Percentiles rank a stretch among this genome's conserved stretches.
phyloP scores from a whole-genome alignment of 1,140 invertebrate genomes.

The Platyscapa corneri region DNA sequence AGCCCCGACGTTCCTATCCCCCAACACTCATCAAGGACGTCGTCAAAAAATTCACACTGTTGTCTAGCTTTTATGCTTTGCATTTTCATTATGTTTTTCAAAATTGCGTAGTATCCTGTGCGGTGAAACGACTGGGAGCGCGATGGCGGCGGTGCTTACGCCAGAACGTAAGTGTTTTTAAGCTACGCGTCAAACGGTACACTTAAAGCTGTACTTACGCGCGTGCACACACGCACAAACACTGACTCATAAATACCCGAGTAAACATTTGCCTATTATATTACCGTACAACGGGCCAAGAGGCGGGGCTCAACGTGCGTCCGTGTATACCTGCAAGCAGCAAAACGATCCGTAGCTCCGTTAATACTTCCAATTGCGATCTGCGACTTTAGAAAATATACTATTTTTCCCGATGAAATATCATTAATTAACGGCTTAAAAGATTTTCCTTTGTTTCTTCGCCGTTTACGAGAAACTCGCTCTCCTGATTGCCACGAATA shows the following conservation, averaged over 20 bases:
- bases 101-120: too few relatives aligned
- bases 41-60: background rate
- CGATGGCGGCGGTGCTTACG: background rate
- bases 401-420: too few relatives aligned
- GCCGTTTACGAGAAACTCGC: background rate
- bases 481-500: background rate
- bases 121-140: background rate
- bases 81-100: background rate
- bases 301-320: background rate
- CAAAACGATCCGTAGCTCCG: too few relatives aligned
- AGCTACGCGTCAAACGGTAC: background rate
- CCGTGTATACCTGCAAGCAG: background rate
- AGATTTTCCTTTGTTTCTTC: background rate
- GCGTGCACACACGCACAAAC: background rate
- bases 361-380: too few relatives aligned
- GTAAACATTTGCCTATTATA: slow-evolving; percentile 16
- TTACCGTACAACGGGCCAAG: background rate
- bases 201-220: background rate
- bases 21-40: background rate
- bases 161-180: background rate
- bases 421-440: too few relatives aligned
- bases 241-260: background rate
- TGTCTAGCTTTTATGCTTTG: background rate
- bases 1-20: background rate
- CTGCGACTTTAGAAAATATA: too few relatives aligned